These are phyloP conservation scores for Perdita meconis DNA, from an alignment of 2,888 invertebrate species.

Conservation along the genomic window DNA sequence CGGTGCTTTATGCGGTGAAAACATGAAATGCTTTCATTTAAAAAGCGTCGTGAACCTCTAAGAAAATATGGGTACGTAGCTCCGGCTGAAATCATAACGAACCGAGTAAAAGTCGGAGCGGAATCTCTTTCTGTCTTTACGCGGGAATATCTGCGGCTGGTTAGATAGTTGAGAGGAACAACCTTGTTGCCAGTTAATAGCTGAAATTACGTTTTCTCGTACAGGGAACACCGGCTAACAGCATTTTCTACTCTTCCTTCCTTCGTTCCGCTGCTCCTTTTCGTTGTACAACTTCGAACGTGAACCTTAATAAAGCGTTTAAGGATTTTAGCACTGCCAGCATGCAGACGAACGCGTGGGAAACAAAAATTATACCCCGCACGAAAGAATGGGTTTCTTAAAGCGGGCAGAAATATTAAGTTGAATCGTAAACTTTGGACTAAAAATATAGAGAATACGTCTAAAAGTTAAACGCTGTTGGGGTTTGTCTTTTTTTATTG, in stretches of 20 bases:
- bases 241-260: conserved; percentile 50
- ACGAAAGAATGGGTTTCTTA: neutral
- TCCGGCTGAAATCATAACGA: conserved; percentile 55
- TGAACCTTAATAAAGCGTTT: conserved; percentile 39
- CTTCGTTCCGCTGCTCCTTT: neutral
- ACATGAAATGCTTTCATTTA: conserved; percentile 44
- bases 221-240: conserved; percentile 59
- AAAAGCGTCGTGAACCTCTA: conserved; percentile 34
- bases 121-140: conserved; percentile 59
- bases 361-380: neutral
- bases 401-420: neutral
- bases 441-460: too few species aligned
- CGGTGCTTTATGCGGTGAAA: conserved; percentile 29
- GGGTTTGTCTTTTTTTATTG: neutral
- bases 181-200: conserved; percentile 68
- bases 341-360: conserved; percentile 3
- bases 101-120: conserved; percentile 49
- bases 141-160: conserved; percentile 48
- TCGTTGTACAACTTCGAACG: conserved; percentile 44
- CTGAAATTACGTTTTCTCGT: conserved; percentile 70
- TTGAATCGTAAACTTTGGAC: neutral
- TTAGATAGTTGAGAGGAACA: conserved; percentile 57
- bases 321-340: conserved; percentile 17
- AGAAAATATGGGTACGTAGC: conserved; percentile 49
- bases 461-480: too few species aligned